phyloP scores from a whole-genome alignment of 2,797 vertebrate genomes.

The Falco naumanni region DNA sequence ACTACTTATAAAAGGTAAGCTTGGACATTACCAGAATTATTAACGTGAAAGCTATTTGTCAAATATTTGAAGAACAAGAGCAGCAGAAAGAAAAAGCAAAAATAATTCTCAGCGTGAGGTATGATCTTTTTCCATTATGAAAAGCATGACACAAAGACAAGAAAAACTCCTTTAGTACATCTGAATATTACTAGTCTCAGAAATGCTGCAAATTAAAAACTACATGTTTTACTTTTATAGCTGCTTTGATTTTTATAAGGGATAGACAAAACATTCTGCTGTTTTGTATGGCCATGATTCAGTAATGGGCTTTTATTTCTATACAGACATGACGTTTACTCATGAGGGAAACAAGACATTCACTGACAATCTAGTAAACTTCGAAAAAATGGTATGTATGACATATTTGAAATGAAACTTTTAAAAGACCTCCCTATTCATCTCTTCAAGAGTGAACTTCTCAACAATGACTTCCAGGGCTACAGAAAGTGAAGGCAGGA shows the following conservation, averaged over 20 bases:
- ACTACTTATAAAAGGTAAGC: constrained; percentile 96
- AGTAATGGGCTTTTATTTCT: constrained; percentile 70
- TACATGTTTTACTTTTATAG: neutral
- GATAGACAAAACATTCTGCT: neutral
- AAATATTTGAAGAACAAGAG: constrained; percentile 56
- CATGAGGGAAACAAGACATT: constrained; percentile 99
- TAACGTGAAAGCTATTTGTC: constrained; percentile 56
- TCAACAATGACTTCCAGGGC: neutral
- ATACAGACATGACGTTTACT: constrained; percentile 96
- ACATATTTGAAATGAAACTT: constrained; percentile 19
- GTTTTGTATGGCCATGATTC: constrained; percentile 49
- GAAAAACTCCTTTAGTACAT: constrained; percentile 16
- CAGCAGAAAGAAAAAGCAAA: constrained; percentile 46
- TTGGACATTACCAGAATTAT: constrained; percentile 18
- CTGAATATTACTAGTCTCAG: constrained; percentile 1
- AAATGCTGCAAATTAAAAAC: constrained; percentile 41
- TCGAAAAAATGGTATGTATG: constrained; percentile 97
- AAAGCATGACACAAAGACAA: constrained; percentile 1
- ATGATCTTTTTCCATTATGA: constrained; percentile 21
- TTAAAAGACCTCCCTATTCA: constrained; percentile 37
- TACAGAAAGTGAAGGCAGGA: neutral
- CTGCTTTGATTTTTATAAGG: neutral
- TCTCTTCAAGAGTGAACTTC: neutral
- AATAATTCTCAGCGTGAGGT: constrained; percentile 11
- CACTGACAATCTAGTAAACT: constrained; percentile 96